Evolutionary conservation across 2,888 invertebrate genomes (phyloP), one percentile per base, ranked within the genome.

Genomic region (Coleophora flavipennella): DNA sequence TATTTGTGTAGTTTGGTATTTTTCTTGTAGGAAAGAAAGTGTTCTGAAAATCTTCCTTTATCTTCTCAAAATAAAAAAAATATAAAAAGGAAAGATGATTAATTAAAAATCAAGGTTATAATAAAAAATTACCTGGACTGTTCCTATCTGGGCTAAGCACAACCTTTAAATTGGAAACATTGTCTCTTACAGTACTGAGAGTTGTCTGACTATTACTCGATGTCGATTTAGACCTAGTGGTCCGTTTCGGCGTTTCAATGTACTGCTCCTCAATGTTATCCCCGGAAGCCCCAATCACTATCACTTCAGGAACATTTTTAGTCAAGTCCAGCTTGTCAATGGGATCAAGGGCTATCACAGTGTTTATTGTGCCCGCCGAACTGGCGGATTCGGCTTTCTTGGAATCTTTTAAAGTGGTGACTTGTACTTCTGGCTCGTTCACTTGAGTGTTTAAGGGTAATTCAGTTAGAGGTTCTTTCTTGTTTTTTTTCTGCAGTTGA

Each of bases 171-270:
- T 77, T 76, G 1, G 43, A 48, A 40, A 49, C 60, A 38, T 76
- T 78, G 41, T 84, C 83, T 26, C 78, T 71, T 1, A 83, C 75
- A 0, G 81, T 83, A 41, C 73, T 79, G 13, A 75, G 46, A 11
- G 81, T 79, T 0, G 79, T 74, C 2, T 63, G 73, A 44, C 71
- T 83, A 51, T 68, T 79, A 42, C 64, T 74, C 0, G 74, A 75
- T 0, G 79, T 73, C 0, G 81, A 77, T 33, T 74, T 77, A 0
- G 78, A 80, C 13, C 65, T 61, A 0, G 54, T 53, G 6, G 51
- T 54, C 33, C 51, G 49, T 29, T 38, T 47, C 41, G 54, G 66
- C 25, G 55, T 44, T 25, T 50, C 51, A 0, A 31, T 34, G 11
- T 48, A 45, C 33, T 53, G 58, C 11, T 41, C 44, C 32, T 51